phyloP scores from a whole-genome alignment of 2,113 vertebrate genomes.

The Plecturocebus donacophilus region DNA sequence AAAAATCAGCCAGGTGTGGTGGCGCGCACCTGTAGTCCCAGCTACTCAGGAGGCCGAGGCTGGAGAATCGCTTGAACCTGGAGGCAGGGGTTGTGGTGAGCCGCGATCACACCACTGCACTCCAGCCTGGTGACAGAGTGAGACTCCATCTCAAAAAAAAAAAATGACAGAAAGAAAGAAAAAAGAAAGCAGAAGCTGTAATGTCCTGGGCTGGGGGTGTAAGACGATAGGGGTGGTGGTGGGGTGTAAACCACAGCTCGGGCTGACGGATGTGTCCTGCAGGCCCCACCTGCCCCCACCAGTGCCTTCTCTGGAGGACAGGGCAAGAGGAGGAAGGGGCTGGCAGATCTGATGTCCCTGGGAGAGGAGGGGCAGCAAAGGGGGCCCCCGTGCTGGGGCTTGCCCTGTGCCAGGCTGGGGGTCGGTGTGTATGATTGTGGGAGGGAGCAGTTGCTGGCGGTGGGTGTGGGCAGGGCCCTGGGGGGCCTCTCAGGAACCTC shows the following conservation, averaged over 20 bases:
- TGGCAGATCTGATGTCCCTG: no score
- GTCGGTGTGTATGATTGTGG: neutral
- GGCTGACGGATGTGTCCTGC: neutral
- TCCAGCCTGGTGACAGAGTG: no score
- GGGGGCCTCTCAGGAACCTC: constrained; percentile 17
- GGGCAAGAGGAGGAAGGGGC: neutral
- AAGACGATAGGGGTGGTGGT: neutral
- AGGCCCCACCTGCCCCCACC: neutral
- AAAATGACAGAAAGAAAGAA: no score
- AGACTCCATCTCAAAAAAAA: no score
- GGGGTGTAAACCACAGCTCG: fast-evolving
- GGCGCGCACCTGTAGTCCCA: no score
- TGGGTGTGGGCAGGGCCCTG: neutral
- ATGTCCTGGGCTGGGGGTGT: neutral
- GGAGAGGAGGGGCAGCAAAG: fast-evolving
- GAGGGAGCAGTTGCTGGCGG: neutral
- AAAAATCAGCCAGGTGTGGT: no score
- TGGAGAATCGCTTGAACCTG: no score
- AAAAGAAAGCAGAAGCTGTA: neutral
- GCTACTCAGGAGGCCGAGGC: no score
- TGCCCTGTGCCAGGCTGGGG: neutral
- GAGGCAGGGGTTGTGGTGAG: no score
- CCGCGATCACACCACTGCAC: no score
- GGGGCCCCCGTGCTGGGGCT: neutral
- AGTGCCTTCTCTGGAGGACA: neutral